Percentiles rank a stretch among this genome's conserved stretches.
Conservation (phyloP, 2,113 vertebrate species). For the Phylloscopus trochiloides region DNA sequence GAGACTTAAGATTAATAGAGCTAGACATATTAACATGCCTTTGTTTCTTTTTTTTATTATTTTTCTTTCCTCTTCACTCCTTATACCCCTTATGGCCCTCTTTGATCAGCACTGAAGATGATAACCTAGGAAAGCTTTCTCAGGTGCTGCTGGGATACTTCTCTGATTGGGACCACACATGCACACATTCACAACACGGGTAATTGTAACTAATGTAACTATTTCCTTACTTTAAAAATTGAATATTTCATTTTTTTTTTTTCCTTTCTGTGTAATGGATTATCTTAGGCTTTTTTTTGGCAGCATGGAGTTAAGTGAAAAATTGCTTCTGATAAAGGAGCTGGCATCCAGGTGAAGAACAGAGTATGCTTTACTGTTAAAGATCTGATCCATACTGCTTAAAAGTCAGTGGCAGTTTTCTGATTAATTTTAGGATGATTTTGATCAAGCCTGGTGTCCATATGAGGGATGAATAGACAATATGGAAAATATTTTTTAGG, state of each 20-base stretch:
- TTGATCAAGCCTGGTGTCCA: neutral
- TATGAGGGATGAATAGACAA: neutral
- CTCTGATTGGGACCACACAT: neutral
- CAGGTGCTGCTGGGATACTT: conserved; percentile 4
- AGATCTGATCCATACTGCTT: neutral
- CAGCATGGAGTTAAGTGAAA: neutral
- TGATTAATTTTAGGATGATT: neutral
- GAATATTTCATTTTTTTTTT: neutral
- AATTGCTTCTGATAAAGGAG: neutral
- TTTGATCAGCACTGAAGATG: conserved; percentile 4
- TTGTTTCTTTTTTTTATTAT: neutral
- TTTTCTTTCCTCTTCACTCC: fast-evolving
- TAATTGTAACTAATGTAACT: neutral
- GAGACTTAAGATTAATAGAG: neutral
- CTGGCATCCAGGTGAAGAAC: neutral
- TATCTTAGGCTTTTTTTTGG: neutral
- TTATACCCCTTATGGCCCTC: fast-evolving
- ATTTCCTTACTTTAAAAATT: neutral
- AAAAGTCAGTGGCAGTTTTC: neutral
- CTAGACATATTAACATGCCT: neutral
- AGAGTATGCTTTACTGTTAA: neutral
- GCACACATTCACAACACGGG: neutral
- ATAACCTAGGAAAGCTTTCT: conserved; percentile 10
- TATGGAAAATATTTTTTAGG: neutral
- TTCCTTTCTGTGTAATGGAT: neutral